Percentiles rank a stretch among this genome's conserved stretches.
phyloP scores from a whole-genome alignment of 2,888 invertebrate genomes.

The Eristalis tenax region DNA sequence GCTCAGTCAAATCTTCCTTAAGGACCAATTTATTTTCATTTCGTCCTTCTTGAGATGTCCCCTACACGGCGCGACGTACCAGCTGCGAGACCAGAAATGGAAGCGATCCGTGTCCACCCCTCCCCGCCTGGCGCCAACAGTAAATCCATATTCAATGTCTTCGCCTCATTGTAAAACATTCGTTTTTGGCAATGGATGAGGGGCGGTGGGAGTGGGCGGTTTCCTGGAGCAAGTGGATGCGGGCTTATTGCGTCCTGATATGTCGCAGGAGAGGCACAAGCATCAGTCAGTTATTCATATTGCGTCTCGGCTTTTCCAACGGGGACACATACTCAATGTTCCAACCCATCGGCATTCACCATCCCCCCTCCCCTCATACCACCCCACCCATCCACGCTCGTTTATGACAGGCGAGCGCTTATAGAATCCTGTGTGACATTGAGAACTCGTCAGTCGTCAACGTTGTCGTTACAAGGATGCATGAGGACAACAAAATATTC shows the following conservation, averaged over 20 bases:
- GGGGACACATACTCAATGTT: not conserved
- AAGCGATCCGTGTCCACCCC: not conserved
- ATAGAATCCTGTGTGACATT: slow-evolving; percentile 4
- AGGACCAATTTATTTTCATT: slow-evolving; percentile 62
- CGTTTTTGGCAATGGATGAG: not conserved
- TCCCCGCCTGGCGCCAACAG: not conserved
- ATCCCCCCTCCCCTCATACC: not conserved
- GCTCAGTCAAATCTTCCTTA: slow-evolving; percentile 30
- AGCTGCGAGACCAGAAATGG: not conserved
- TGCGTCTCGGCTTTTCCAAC: slow-evolving; percentile 26
- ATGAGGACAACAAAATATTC: slow-evolving; percentile 37
- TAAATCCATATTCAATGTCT: slow-evolving; percentile 58
- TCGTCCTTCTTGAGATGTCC: not conserved
- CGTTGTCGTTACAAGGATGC: slow-evolving; percentile 26
- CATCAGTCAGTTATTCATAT: slow-evolving; percentile 38
- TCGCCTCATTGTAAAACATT: slow-evolving; percentile 18
- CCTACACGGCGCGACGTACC: not conserved
- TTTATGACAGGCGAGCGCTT: slow-evolving; percentile 1
- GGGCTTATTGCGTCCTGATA: slow-evolving; percentile 39
- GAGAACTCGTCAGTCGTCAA: slow-evolving; percentile 16
- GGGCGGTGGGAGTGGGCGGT: not conserved
- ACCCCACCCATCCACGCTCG: not conserved
- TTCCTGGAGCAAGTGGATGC: not conserved
- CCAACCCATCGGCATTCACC: not conserved
- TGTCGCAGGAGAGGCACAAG: slow-evolving; percentile 15